A percentile compares a stretch with the other conserved stretches of the same genome.
Conservation (phyloP, 1,140 invertebrate species). For the Caenorhabditis latens region DNA sequence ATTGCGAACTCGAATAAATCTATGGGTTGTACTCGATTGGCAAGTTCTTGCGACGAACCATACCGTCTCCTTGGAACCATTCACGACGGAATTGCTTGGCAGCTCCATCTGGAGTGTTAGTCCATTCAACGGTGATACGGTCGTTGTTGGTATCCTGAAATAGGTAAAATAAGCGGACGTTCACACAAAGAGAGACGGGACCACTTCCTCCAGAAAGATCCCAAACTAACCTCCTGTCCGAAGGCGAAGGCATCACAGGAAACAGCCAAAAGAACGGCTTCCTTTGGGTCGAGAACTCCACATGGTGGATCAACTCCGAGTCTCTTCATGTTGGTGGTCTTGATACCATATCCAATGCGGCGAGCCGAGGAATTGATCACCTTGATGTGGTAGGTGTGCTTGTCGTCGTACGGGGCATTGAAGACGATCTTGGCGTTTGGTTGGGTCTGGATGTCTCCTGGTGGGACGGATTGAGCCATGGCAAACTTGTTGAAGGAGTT, state of each 20-base stretch:
- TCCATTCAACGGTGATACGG: conserved; percentile 65
- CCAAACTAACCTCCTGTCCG: conserved; percentile 56
- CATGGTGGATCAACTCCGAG: conserved; percentile 59
- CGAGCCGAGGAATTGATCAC: conserved; percentile 61
- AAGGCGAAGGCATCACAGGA: conserved; percentile 63
- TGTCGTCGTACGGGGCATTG: conserved; percentile 67
- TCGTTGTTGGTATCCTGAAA: conserved; percentile 64
- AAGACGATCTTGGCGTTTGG: conserved; percentile 65
- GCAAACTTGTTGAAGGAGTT: background rate
- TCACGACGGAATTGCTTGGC: conserved; percentile 63
- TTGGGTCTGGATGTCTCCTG: conserved; percentile 65
- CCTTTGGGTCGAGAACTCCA: conserved; percentile 65
- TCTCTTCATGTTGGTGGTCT: conserved; percentile 65
- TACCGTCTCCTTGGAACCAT: conserved; percentile 67
- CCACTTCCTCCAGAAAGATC: too few species aligned
- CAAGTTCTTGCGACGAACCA: conserved; percentile 66
- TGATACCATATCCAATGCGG: conserved; percentile 64
- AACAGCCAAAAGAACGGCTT: conserved; percentile 59
- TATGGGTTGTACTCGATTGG: conserved; percentile 67
- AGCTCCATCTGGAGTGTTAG: conserved; percentile 62
- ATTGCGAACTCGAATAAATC: too few species aligned
- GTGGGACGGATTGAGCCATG: conserved; percentile 63
- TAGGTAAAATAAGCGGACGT: too few species aligned
- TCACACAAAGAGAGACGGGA: too few species aligned
- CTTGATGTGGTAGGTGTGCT: conserved; percentile 65